Percentiles rank a stretch among this genome's conserved stretches.
phyloP scores from a whole-genome alignment of 2,797 vertebrate genomes.

The Onychomys arenicola region DNA sequence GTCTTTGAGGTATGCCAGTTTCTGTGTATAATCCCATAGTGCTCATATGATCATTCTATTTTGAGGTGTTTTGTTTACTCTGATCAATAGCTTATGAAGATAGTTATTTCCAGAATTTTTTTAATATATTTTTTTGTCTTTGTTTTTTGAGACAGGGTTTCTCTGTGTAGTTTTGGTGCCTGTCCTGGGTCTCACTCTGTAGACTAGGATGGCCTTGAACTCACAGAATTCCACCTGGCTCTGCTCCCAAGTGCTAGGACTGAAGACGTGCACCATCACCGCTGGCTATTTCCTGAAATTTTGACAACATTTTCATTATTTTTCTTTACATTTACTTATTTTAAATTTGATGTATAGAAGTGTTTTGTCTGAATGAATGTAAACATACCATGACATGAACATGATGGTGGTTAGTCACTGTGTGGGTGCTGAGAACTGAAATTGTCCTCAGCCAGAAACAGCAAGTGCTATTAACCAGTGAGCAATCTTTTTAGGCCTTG shows the following conservation, averaged over 20 bases:
- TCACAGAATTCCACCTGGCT: no score
- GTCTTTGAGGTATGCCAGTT: accelerated
- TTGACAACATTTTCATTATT: neutral
- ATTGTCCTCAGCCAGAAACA: neutral
- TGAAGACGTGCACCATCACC: no score
- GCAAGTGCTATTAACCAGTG: neutral
- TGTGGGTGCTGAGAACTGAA: neutral
- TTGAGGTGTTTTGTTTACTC: neutral
- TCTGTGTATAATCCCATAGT: neutral
- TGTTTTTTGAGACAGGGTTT: no score
- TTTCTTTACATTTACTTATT: neutral
- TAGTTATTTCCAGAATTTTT: neutral
- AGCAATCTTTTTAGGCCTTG: no score
- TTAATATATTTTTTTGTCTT: no score
- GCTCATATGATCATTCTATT: neutral
- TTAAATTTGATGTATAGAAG: neutral
- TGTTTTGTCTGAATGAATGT: neutral
- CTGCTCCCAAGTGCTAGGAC: no score
- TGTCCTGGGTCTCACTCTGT: no score
- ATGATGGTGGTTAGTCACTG: neutral
- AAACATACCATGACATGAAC: neutral
- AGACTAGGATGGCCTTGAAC: no score
- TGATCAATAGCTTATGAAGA: neutral
- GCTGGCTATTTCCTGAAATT: no score
- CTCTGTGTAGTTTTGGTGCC: no score